Base-by-base conservation (phyloP, 1,140 invertebrate species). In the Drosophila gunungcola region DNA sequence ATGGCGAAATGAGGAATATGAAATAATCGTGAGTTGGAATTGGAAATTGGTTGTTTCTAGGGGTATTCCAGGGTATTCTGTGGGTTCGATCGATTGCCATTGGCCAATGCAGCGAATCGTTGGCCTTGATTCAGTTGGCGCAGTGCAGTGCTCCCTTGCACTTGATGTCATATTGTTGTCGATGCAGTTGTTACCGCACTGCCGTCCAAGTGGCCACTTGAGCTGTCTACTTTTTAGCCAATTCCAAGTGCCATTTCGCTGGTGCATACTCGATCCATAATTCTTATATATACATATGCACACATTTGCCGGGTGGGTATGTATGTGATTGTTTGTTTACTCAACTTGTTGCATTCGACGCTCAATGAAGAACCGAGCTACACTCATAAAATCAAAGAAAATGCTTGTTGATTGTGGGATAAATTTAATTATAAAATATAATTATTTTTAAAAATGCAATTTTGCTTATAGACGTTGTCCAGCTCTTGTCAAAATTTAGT, bases 261-360 rank as follows among this genome's bases (percentile, higher is more conserved):
- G 41, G 41, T 43, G 41, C 27, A 48, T 62, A 32, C 29, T 32
- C 29, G 29, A 32, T 1, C 16, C 16, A 21, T 21, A 21, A 21
- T 21, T 21, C 16, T 21, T 21, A 0, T 21, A 27, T 21, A 25
- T 54, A 7, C 12, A 7, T 52, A 29, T 52, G 9, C 13, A 16
- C 1, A 21, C 42, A 21, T 32, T 32, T 7, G 5, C 29, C 29
- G 29, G 29, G 5, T 32, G 29, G 29, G 29, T 32, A 32, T 16
- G 36, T 29, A 25, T 57, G 43, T 52, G 42, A 46, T 16, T 67
- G 51, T 80, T 69, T 80, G 77, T 80, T 84, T 84, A 80, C 70
- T 69, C 56, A 80, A 78, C 82, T 86, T 78, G 78, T 86, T 85
- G 82, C 81, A 85, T 85, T 85, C 78, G 48, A 48, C 62, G 60